Evolutionary conservation across 2,113 vertebrate genomes (phyloP).

Genomic region (Oncorhynchus tshawytscha): DNA sequence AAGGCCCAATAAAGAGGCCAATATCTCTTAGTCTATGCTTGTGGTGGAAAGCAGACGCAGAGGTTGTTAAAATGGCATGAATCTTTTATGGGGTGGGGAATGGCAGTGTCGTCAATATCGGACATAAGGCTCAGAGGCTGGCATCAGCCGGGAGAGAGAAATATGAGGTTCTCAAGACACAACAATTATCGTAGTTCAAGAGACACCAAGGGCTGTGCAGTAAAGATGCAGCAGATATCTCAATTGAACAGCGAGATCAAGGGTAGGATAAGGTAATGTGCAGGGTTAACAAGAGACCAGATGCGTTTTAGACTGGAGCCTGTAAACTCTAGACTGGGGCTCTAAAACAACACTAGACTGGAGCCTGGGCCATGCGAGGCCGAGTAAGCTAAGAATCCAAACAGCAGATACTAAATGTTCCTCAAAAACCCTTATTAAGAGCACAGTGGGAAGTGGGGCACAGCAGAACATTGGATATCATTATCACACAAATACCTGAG

Average conservation of each 20-base stretch:
- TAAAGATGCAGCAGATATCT: constrained; percentile 35
- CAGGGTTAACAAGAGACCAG: not conserved
- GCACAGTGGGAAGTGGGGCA: constrained; percentile 24
- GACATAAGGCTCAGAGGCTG: constrained; percentile 37
- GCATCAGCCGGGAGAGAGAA: not conserved
- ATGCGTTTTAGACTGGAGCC: constrained; percentile 16
- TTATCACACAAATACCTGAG: constrained; percentile 33
- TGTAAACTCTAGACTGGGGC: constrained; percentile 6
- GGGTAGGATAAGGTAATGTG: not conserved
- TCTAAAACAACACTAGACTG: constrained; percentile 1
- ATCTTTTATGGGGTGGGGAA: constrained; percentile 69
- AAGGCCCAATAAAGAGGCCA: constrained; percentile 57
- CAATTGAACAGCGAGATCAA: constrained; percentile 21
- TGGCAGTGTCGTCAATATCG: constrained; percentile 45
- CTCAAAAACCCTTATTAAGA: constrained; percentile 52
- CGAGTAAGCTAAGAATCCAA: constrained; percentile 18
- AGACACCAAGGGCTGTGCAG: constrained; percentile 3
- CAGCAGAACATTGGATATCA: constrained; percentile 52
- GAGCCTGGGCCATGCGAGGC: not conserved
- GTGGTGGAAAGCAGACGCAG: constrained; percentile 38
- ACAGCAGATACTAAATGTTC: constrained; percentile 46
- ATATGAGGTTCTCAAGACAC: constrained; percentile 18
- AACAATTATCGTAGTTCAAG: constrained; percentile 15
- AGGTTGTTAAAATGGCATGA: constrained; percentile 65
- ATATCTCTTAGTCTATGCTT: constrained; percentile 50